These are phyloP conservation scores for Actinia tenebrosa DNA, from an alignment of 64 coral and sea anemone species.

Conservation along the genomic window DNA sequence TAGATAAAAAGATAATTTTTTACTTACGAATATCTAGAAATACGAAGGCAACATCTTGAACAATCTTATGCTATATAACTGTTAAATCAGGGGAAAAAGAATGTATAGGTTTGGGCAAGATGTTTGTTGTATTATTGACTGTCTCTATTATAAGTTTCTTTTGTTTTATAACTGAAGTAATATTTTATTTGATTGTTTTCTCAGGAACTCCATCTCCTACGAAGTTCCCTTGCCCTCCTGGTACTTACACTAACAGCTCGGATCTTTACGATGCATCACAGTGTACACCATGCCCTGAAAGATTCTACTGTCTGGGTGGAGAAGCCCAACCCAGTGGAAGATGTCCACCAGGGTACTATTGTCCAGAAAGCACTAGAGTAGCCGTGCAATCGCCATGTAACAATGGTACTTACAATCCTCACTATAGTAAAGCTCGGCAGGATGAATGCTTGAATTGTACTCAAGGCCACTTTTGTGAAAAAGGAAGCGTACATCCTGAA, in stretches of 20 bases:
- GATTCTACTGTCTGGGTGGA: constrained; percentile 94
- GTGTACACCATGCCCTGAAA: constrained; percentile 73
- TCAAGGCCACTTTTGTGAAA: constrained; percentile 93
- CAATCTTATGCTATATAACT: too few relatives aligned
- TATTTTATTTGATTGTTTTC: background rate
- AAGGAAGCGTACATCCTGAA: constrained; percentile 74
- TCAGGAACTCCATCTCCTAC: constrained; percentile 91
- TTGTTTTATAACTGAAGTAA: too few relatives aligned
- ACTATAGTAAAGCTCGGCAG: constrained; percentile 61
- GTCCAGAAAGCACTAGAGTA: constrained; percentile 70
- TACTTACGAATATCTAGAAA: too few relatives aligned
- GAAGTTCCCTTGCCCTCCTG: constrained; percentile 93
- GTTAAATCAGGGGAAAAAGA: too few relatives aligned
- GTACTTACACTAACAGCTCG: constrained; percentile 80
- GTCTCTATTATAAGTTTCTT: too few relatives aligned
- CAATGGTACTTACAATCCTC: constrained; percentile 90
- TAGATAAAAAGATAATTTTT: too few relatives aligned
- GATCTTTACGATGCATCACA: constrained; percentile 87
- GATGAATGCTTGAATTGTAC: constrained; percentile 78
- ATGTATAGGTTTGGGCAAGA: too few relatives aligned
- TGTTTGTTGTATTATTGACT: too few relatives aligned
- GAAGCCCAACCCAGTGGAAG: constrained; percentile 72
- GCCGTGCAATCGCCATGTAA: constrained; percentile 85
- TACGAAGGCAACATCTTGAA: too few relatives aligned
- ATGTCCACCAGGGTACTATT: constrained; percentile 93